Percentiles rank a stretch among this genome's conserved stretches.
These are phyloP conservation scores for Eulithis prunata DNA, from an alignment of 2,888 invertebrate genomes.

Conservation along the genomic window DNA sequence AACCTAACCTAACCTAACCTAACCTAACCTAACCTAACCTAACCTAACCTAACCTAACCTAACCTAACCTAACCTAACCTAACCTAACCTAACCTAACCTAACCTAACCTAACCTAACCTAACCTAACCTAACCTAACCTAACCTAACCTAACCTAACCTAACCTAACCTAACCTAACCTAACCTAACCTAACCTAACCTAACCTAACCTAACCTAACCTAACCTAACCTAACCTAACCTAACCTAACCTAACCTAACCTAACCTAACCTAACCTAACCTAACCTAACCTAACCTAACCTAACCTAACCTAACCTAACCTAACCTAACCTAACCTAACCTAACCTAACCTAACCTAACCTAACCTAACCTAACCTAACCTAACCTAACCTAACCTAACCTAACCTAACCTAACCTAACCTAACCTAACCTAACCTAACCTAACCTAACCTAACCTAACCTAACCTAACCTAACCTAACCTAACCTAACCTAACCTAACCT, in stretches of 20 bases:
- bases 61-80: constrained; percentile 27
- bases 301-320: constrained; percentile 20
- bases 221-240: constrained; percentile 28
- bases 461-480: constrained; percentile 34
- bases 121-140: constrained; percentile 24
- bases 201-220: constrained; percentile 30
- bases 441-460: constrained; percentile 35
- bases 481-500: constrained; percentile 35
- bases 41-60: constrained; percentile 27
- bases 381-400: constrained; percentile 23
- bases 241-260: constrained; percentile 25
- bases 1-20: constrained; percentile 24
- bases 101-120: constrained; percentile 32
- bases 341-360: constrained; percentile 36
- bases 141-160: constrained; percentile 27
- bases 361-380: constrained; percentile 31
- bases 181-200: constrained; percentile 26
- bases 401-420: constrained; percentile 19
- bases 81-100: constrained; percentile 30
- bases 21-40: constrained; percentile 26
- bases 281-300: constrained; percentile 21
- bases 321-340: constrained; percentile 27
- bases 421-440: constrained; percentile 32
- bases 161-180: constrained; percentile 26
- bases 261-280: constrained; percentile 30